Evolutionary conservation across 2,888 invertebrate species (phyloP), one percentile per base, ranked within the genome.

Genomic region (Drosophila subsilvestris): DNA sequence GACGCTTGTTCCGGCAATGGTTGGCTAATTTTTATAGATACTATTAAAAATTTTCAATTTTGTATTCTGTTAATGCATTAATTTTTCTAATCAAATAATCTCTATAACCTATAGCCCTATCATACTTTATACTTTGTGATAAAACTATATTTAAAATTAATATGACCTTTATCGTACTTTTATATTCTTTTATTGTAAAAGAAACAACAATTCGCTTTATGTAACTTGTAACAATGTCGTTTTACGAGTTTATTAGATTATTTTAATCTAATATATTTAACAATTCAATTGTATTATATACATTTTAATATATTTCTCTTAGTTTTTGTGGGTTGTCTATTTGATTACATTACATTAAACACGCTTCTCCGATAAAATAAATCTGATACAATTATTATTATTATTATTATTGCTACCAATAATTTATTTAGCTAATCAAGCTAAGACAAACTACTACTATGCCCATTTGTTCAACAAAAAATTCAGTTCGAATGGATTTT

Each of bases 1-100:
- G 82, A 85, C 81, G 82, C 63, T 74, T 76, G 48, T 67, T 87
- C 70, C 81, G 82, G 88, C 82, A 82, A 82, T 87, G 82, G 77
- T 82, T 87, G 82, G 82, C 82, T 82, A 81, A 82, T 85, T 84
- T 66, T 71, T 74, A 65, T 74, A 80, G 66, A 76, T 77, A 68
- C 63, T 79, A 56, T 60, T 55, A 43, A 51, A 59, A 63, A 50
- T 72, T 10, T 51, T 75, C 48, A 69, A 56, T 50, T 25, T 68
- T 54, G 2, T 44, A 50, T 47, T 61, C 47, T 62, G 63, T 68
- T 78, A 76, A 71, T 63, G 54, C 25, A 58, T 63, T 66, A 65
- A 74, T 69, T 58, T 53, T 63, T 61, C 73, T 78, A 79, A 70
- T 72, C 68, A 74, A 76, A 76, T 85, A 78, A 69, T 45, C 22